These are phyloP conservation scores for Sinodicranocentrus sp. DNA, from an alignment of 2,888 invertebrate species.

Conservation along the genomic window DNA sequence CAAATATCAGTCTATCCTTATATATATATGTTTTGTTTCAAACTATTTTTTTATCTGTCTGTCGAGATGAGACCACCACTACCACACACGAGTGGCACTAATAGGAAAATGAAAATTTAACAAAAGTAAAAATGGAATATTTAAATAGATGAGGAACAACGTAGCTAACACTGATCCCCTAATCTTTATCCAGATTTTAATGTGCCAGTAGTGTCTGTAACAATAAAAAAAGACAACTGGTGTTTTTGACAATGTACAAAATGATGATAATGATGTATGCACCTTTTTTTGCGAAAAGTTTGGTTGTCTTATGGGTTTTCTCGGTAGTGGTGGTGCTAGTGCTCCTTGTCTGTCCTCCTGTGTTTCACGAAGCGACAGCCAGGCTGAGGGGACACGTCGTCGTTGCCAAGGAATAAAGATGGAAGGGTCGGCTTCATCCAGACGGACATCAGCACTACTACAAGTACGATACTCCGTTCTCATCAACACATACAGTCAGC, in stretches of 20 bases:
- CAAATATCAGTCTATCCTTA: no score
- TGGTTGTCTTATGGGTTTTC: constrained; percentile 25
- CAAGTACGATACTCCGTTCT: no score
- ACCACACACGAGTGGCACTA: no score
- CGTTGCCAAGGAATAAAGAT: constrained; percentile 61
- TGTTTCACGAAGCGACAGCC: constrained; percentile 40
- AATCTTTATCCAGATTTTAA: no score
- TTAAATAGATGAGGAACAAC: no score
- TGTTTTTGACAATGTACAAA: constrained; percentile 58
- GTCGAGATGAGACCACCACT: no score
- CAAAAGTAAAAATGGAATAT: no score
- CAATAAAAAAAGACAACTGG: constrained; percentile 48
- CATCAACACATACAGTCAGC: not conserved
- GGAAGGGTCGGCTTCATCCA: constrained; percentile 58
- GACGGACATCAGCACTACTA: not conserved
- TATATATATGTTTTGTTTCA: no score
- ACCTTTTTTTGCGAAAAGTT: constrained; percentile 39
- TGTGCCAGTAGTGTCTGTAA: constrained; percentile 26
- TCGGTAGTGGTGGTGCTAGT: constrained; percentile 38
- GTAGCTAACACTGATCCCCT: no score
- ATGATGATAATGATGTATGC: constrained; percentile 47
- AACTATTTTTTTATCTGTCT: no score
- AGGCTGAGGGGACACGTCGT: constrained; percentile 37
- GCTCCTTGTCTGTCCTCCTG: constrained; percentile 32
- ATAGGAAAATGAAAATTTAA: constrained; percentile 14